Evolutionary conservation across 1,140 invertebrate genomes (phyloP), one percentile per base, ranked within the genome.

Genomic region (Phymorhynchus buccinoides): DNA sequence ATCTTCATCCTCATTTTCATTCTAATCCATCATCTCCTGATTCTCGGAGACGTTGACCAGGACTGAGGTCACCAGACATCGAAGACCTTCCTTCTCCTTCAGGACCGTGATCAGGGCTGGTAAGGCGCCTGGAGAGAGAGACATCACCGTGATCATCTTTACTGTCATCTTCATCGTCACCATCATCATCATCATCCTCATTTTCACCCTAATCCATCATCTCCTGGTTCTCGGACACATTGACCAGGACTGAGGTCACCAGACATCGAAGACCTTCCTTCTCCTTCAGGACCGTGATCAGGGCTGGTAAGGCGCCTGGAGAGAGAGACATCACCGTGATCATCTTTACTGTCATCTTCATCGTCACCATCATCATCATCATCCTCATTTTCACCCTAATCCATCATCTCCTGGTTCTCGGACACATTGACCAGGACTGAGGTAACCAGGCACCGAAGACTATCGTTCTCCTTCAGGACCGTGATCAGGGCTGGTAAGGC

Each of bases 361-460:
- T n/a, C n/a, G n/a, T n/a, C n/a, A n/a, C n/a, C n/a, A n/a, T n/a
- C n/a, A n/a, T n/a, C n/a, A n/a, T n/a, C n/a, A n/a, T n/a, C n/a
- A n/a, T n/a, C n/a, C n/a, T n/a, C n/a, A n/a, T n/a, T n/a, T n/a
- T n/a, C n/a, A n/a, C n/a, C n/a, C n/a, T n/a, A n/a, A n/a, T n/a
- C n/a, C n/a, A n/a, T n/a, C n/a, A n/a, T n/a, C n/a, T n/a, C n/a
- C n/a, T n/a, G n/a, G n/a, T n/a, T n/a, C n/a, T n/a, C 91, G 0
- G 92, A 93, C 41, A 93, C 93, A 88, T 94, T 94, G 83, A 91
- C 92, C 1, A 94, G 79, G 1, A 93, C 93, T 1, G 92, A 93
- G 9, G 92, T 90, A 6, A 92, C 89, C 6, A 92, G 89, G n/a
- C 90, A 90, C 78, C 92, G 91, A 3, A 93, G 78, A 32, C 90